These are phyloP conservation scores for Tyrannus savana DNA, from an alignment of 2,113 vertebrate species.

Conservation along the genomic window DNA sequence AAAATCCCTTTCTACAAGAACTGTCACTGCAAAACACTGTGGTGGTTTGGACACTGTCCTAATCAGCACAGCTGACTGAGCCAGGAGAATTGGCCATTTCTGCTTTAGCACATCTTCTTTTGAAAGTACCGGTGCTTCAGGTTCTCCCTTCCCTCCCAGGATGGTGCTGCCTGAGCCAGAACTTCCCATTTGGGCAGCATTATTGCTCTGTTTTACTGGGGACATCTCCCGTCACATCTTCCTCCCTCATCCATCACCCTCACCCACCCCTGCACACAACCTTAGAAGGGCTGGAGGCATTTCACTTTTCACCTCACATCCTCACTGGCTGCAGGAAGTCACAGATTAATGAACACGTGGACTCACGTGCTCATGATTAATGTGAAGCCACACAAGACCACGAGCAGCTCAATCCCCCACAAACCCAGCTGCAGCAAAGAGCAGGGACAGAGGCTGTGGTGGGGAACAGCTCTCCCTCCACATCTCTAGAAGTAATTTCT, in stretches of 20 bases:
- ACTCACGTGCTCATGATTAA: neutral
- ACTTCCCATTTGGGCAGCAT: neutral
- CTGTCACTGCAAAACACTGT: neutral
- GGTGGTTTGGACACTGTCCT: neutral
- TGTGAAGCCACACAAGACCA: neutral
- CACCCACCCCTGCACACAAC: neutral
- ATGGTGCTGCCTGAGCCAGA: neutral
- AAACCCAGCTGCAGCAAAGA: rapidly evolving
- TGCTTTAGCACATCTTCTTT: neutral
- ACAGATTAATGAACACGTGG: neutral
- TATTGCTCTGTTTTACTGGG: neutral
- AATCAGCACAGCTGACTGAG: neutral
- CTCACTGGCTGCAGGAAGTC: neutral
- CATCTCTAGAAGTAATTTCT: neutral
- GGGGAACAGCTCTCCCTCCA: neutral
- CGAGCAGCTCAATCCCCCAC: neutral
- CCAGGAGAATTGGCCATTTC: neutral
- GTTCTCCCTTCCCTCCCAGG: neutral
- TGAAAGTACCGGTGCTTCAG: neutral
- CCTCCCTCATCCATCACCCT: neutral
- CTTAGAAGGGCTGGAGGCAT: neutral
- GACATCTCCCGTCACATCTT: neutral
- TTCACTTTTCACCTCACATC: neutral
- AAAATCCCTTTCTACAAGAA: neutral
- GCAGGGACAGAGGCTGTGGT: neutral